Base-by-base conservation (phyloP, 2,797 vertebrate genomes). In the Muraenolepis orangiensis region DNA sequence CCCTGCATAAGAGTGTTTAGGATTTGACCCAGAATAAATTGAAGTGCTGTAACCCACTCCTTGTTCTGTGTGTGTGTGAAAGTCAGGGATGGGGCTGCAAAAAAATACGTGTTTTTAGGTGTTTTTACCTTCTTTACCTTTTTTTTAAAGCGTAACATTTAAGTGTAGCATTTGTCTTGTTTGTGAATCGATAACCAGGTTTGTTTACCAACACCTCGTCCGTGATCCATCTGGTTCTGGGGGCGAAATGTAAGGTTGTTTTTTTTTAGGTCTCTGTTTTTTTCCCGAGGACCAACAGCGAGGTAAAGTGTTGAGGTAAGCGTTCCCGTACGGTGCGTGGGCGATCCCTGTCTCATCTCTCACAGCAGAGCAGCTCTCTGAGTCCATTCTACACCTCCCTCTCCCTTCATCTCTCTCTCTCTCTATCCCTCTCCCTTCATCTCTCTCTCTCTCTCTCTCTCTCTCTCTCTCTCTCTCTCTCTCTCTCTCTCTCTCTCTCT, bases 311-410 rank as follows among this genome's bases (percentile, higher is more conserved):
- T 84, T 72, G 38, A 79, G 74, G 88, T 91, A 87, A 91, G 89
- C 87, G 74, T 81, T 91, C 85, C 81, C 89, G 88, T 81, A 78
- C 81, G 70, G 79, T 78, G 85, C 46, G 72, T 84, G 84, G 86
- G 85, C 86, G 79, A 91, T 89, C 87, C 76, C 86, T 90, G 83
- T 86, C 87, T 91, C 85, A 88, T 91, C 87, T 90, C 85, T 85
- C 85, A 83, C 79, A 18, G 36, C 87, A 82, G 78, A 82, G 69
- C 87, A 74, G 20, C 18, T 6, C 14, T 83, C 82, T 85, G 84
- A 90, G 28, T n/a, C n/a, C n/a, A n/a, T n/a, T n/a, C 70, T 77
- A 88, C 91, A 83, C 87, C 90, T 91, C 82, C 76, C 7, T 78
- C 80, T 76, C 67, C 70, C n/a, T n/a, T n/a, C n/a, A n/a, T n/a